Percentiles rank a stretch among this genome's conserved stretches.
phyloP scores from a whole-genome alignment of 2,113 vertebrate species.

The Megalops atlanticus region DNA sequence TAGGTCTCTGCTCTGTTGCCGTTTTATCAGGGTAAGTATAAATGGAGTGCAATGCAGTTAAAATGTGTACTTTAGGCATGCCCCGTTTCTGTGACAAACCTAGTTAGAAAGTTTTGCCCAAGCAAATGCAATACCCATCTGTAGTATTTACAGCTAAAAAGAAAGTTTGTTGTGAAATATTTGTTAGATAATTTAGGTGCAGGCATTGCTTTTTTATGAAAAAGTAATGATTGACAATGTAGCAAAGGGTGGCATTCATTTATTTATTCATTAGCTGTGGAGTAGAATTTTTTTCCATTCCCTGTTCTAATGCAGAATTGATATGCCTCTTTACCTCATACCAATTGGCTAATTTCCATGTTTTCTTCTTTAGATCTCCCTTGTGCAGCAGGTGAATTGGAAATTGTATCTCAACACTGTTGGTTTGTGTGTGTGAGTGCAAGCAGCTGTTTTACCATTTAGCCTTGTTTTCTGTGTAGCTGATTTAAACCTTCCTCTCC shows the following conservation, averaged over 20 bases:
- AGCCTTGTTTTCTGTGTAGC: slow-evolving; percentile 83
- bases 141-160: neutral
- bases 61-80: slow-evolving; percentile 55
- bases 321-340: slow-evolving; percentile 45
- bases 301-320: slow-evolving; percentile 56
- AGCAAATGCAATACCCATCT: neutral
- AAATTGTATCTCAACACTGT: slow-evolving; percentile 98
- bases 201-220: neutral
- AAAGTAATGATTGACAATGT: neutral
- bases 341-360: slow-evolving; percentile 87
- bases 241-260: slow-evolving; percentile 3
- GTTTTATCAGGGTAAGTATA: slow-evolving; percentile 67
- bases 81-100: slow-evolving; percentile 42
- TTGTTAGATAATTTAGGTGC: neutral
- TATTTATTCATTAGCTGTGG: neutral
- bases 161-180: neutral
- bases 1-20: slow-evolving; percentile 44
- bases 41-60: slow-evolving; percentile 28
- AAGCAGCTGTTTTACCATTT: slow-evolving; percentile 91
- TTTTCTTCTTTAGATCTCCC: slow-evolving; percentile 99
- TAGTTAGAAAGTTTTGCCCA: neutral
- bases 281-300: slow-evolving; percentile 22
- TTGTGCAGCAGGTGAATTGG: slow-evolving; percentile 96
- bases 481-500: slow-evolving; percentile 81
- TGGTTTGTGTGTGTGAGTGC: slow-evolving; percentile 99